Conservation (phyloP, 2,113 vertebrate species). For the Peromyscus polionotus region DNA sequence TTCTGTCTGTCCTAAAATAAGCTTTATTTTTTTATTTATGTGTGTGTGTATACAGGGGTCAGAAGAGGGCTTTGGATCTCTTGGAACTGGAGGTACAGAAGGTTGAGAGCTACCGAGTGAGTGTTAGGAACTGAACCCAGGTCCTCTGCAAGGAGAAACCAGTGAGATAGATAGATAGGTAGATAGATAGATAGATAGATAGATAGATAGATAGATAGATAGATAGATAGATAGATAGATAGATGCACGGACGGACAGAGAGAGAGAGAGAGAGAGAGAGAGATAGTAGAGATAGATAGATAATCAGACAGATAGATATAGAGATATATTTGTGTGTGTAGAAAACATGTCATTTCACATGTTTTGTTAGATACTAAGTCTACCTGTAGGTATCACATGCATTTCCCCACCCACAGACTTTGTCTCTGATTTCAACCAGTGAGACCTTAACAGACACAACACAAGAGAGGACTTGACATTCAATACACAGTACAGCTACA, state of each 20-base stretch:
- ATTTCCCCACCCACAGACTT: neutral
- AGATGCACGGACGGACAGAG: no score
- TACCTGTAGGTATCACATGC: neutral
- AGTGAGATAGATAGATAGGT: no score
- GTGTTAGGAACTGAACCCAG: no score
- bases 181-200: no score
- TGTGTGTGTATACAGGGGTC: neutral
- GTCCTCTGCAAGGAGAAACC: no score
- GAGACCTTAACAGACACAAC: neutral
- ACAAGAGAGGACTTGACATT: neutral
- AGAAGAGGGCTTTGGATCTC: neutral
- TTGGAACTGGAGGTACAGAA: neutral
- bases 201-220: no score
- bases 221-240: no score
- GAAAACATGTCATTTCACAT: neutral
- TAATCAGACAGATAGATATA: no score
- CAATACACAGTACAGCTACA: neutral
- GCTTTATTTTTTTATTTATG: neutral
- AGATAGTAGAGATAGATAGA: no score
- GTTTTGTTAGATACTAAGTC: neutral
- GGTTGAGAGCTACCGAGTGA: neutral
- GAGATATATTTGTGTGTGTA: neutral
- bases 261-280: no score
- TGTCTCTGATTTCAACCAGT: neutral
- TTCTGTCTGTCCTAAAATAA: neutral